These are phyloP conservation scores for Brachyopa scutellaris DNA, from an alignment of 2,888 invertebrate species.

Conservation along the genomic window DNA sequence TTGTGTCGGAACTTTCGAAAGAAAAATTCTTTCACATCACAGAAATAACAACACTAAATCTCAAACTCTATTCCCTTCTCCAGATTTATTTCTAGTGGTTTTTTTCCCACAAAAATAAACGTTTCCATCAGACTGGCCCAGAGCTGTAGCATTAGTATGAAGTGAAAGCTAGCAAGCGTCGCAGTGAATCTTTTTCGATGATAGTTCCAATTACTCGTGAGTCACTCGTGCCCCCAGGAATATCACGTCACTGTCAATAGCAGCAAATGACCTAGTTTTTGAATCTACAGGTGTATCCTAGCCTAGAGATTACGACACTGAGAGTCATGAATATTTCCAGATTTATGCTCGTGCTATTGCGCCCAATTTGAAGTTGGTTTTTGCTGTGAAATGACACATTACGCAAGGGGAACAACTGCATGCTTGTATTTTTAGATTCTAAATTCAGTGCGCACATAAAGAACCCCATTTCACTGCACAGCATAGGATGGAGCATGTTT, in stretches of 20 bases:
- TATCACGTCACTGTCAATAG: constrained; percentile 39
- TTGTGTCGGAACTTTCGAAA: constrained; percentile 6
- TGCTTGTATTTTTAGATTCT: constrained; percentile 50
- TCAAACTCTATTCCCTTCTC: constrained; percentile 17
- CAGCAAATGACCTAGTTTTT: constrained; percentile 40
- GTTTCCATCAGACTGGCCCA: not conserved
- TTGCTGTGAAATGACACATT: constrained; percentile 44
- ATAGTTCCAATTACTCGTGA: constrained; percentile 46
- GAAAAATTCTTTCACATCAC: constrained; percentile 1
- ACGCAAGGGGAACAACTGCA: constrained; percentile 67
- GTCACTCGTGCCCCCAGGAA: constrained; percentile 39
- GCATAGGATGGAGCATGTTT: constrained; percentile 22
- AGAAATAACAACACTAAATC: not conserved
- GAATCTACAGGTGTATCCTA: constrained; percentile 61
- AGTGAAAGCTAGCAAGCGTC: constrained; percentile 19
- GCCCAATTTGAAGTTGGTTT: constrained; percentile 26
- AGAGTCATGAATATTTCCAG: constrained; percentile 55
- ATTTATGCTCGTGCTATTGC: constrained; percentile 11
- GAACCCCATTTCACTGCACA: constrained; percentile 30
- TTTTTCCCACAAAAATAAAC: constrained; percentile 5
- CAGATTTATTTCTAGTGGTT: constrained; percentile 18
- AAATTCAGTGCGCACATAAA: constrained; percentile 33
- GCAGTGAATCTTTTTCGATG: constrained; percentile 24
- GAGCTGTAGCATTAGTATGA: not conserved
- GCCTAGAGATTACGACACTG: constrained; percentile 21